phyloP scores from a whole-genome alignment of 2,888 invertebrate species.

The Eupithecia dodoneata region DNA sequence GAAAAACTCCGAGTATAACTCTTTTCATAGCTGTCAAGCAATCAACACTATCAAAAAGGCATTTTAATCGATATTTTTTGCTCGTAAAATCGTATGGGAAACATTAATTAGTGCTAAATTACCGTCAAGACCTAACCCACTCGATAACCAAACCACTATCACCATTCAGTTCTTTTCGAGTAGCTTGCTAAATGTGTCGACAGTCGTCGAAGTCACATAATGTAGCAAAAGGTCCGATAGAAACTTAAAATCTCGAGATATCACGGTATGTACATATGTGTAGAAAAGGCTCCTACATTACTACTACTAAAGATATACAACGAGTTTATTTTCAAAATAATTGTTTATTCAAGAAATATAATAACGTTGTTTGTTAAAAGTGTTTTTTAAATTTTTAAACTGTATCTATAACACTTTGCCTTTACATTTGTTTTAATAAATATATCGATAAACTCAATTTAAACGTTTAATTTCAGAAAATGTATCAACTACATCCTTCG shows the following conservation, averaged over 20 bases:
- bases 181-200: too few relatives aligned
- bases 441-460: background rate
- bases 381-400: too few relatives aligned
- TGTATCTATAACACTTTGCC: too few relatives aligned
- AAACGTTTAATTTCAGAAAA: conserved; percentile 85
- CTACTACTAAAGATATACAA: too few relatives aligned
- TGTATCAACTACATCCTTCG: conserved; percentile 98
- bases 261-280: background rate
- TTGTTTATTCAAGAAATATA: too few relatives aligned
- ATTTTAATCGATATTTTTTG: background rate
- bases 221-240: background rate
- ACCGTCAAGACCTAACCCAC: background rate
- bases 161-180: background rate
- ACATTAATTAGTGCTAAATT: background rate
- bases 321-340: too few relatives aligned
- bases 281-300: background rate
- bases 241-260: background rate
- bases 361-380: too few relatives aligned
- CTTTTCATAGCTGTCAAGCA: too few relatives aligned
- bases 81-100: background rate
- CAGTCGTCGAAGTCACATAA: background rate
- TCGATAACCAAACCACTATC: background rate
- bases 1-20: too few relatives aligned
- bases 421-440: too few relatives aligned
- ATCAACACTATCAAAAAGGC: too few relatives aligned